Conservation (phyloP, 2,888 invertebrate species). For the Eristalinus sepulchralis region DNA sequence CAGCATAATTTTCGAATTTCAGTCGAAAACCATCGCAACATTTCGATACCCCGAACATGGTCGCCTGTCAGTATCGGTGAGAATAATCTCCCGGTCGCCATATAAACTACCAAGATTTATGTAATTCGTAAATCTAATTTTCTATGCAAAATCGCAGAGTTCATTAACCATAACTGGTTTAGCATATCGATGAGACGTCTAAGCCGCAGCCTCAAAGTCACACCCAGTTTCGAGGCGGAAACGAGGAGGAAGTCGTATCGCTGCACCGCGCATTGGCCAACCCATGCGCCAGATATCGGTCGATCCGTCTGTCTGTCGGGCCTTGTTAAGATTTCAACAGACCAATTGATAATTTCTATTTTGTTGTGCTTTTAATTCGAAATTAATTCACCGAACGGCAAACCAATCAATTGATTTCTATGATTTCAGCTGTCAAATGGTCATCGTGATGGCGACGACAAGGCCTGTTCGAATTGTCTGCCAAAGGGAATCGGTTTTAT, state of each 20-base stretch:
- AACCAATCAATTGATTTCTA: neutral
- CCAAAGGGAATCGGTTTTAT: conserved; percentile 1
- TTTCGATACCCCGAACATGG: neutral
- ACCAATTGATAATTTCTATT: neutral
- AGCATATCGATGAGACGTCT: neutral
- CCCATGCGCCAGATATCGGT: neutral
- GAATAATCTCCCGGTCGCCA: neutral
- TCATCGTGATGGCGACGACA: neutral
- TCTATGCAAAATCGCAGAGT: conserved; percentile 21
- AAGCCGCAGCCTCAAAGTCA: neutral
- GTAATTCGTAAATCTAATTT: neutral
- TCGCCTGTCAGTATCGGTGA: neutral
- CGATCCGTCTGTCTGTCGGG: neutral
- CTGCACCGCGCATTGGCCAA: neutral
- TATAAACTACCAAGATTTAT: neutral
- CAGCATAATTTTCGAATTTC: conserved; percentile 3
- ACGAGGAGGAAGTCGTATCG: neutral
- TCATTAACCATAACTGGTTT: conserved; percentile 13
- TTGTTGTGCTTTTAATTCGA: neutral
- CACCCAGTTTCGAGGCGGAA: neutral
- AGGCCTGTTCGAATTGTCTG: neutral
- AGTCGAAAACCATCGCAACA: neutral
- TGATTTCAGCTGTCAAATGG: neutral
- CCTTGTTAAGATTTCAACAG: neutral
- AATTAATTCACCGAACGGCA: neutral